Percentiles rank a stretch among this genome's conserved stretches.
Evolutionary conservation across 2,797 vertebrate species (phyloP).

Genomic region (Typhlichthys subterraneus): DNA sequence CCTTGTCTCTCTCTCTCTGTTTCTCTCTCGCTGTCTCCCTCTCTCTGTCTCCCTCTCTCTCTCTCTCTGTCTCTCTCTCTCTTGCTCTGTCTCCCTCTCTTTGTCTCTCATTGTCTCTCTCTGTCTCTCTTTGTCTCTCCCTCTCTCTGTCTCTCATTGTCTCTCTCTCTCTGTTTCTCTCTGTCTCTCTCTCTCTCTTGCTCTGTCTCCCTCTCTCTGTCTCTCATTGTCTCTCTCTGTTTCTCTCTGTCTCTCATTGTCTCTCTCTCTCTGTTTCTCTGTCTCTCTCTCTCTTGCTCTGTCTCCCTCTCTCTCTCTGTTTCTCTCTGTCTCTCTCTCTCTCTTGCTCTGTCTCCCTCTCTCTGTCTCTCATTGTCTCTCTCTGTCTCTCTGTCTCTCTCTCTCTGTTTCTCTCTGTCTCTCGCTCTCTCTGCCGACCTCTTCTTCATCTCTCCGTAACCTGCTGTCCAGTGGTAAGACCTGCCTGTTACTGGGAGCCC

Average conservation of each 20-base stretch:
- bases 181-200: background rate
- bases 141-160: background rate
- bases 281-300: conserved; percentile 29
- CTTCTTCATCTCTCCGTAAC: conserved; percentile 5
- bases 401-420: too few relatives aligned
- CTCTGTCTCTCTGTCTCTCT: conserved; percentile 14
- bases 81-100: too few relatives aligned
- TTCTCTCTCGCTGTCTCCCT: conserved; percentile 17
- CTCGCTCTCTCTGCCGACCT: conserved; percentile 8
- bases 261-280: too few relatives aligned
- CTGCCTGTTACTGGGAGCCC: conserved; percentile 10
- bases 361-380: too few relatives aligned
- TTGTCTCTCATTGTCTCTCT: too few relatives aligned
- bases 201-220: conserved; percentile 13
- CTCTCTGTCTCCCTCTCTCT: background rate
- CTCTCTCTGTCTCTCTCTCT: background rate
- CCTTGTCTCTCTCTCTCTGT: too few relatives aligned
- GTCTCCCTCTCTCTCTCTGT: too few relatives aligned
- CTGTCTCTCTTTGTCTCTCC: conserved; percentile 18
- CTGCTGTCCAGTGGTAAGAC: conserved; percentile 37
- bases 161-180: too few relatives aligned
- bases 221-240: conserved; percentile 10
- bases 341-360: too few relatives aligned
- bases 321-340: background rate
- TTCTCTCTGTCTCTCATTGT: background rate